Conservation (phyloP, 2,888 invertebrate species). For the Andrena fulva region DNA sequence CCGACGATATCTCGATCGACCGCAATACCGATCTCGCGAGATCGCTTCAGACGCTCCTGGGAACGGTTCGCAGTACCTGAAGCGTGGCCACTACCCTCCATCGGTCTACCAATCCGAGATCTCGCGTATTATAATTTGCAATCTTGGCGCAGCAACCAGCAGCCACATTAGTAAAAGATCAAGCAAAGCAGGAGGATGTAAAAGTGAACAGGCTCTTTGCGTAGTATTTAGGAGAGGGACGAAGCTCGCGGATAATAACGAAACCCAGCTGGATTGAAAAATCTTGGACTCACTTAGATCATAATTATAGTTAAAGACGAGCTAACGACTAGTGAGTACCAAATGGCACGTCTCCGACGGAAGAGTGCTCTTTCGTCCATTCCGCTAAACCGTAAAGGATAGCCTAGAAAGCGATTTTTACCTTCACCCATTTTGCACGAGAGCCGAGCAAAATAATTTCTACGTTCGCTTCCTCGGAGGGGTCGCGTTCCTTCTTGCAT, state of each 20-base stretch:
- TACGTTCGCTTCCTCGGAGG: conserved; percentile 15
- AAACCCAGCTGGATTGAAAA: no score
- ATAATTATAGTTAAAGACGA: conserved; percentile 9
- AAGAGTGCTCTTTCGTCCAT: neutral
- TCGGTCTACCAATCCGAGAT: neutral
- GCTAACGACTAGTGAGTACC: neutral
- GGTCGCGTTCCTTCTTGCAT: conserved; percentile 53
- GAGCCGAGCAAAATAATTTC: conserved; percentile 13
- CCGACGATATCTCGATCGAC: conserved; percentile 4
- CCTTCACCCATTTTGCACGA: conserved; percentile 6
- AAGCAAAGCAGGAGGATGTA: no score
- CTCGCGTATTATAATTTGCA: no score
- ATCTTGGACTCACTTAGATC: no score
- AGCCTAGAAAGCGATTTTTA: neutral
- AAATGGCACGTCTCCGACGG: neutral
- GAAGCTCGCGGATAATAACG: no score
- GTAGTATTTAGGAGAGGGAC: no score
- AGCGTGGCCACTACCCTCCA: neutral
- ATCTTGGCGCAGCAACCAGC: no score
- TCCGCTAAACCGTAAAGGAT: neutral
- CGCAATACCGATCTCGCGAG: neutral
- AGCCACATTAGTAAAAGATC: no score
- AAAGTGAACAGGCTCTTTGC: no score
- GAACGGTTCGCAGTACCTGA: neutral
- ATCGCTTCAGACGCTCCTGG: neutral